phyloP scores from a whole-genome alignment of 1,140 invertebrate genomes.

The Drosophila pectinifera region DNA sequence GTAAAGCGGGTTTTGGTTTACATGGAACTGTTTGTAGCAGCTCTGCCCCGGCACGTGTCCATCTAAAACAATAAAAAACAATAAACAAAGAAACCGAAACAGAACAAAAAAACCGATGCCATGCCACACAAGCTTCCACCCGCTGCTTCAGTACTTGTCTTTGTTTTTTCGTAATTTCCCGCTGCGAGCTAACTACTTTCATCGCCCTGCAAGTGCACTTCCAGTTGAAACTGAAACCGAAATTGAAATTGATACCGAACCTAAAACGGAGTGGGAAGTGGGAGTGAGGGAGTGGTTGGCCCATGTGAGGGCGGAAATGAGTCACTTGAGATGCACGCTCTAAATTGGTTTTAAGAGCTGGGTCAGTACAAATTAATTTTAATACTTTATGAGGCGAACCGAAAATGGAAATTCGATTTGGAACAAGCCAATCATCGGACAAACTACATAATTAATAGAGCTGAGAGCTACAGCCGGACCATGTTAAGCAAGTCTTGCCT shows the following conservation, averaged over 20 bases:
- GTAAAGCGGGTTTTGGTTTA: constrained; percentile 19
- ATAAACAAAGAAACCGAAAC: constrained; percentile 7
- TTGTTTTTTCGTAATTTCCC: constrained; percentile 19
- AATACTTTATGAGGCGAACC: constrained; percentile 40
- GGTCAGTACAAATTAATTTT: constrained; percentile 44
- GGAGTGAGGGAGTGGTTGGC: background rate
- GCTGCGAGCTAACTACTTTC: constrained; percentile 36
- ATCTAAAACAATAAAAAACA: constrained; percentile 6
- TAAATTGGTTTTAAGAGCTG: constrained; percentile 40
- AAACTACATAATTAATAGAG: constrained; percentile 14
- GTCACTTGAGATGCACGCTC: constrained; percentile 44
- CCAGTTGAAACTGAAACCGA: constrained; percentile 49
- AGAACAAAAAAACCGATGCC: background rate
- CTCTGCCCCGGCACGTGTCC: constrained; percentile 61
- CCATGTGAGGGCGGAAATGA: constrained; percentile 66
- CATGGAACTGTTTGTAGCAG: constrained; percentile 31
- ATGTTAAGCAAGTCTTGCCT: background rate
- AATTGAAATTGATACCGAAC: constrained; percentile 36
- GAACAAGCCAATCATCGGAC: constrained; percentile 4
- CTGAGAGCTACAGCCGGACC: background rate
- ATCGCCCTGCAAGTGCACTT: constrained; percentile 59
- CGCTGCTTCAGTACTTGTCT: constrained; percentile 13
- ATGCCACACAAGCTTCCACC: constrained; percentile 7
- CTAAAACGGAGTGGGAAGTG: constrained; percentile 7
- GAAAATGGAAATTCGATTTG: constrained; percentile 38